Percentiles rank a stretch among this genome's conserved stretches.
Conservation (phyloP, 1,140 invertebrate genomes). For the Xylocopa sonorina region DNA sequence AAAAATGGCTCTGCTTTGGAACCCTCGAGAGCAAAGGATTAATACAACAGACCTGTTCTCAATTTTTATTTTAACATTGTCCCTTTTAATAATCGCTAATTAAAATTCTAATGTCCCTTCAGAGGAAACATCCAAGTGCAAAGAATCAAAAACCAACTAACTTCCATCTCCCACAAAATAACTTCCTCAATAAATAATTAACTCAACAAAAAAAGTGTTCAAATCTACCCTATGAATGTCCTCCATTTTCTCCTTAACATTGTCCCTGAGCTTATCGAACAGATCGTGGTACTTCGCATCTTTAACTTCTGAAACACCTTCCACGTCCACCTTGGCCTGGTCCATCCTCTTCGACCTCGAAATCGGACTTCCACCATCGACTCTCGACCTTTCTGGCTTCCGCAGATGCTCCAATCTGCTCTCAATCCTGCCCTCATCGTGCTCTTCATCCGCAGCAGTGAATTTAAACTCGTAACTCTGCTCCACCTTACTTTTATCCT, state of each 20-base stretch:
- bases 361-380: neutral
- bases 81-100: too few species aligned
- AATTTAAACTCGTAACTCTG: slow-evolving; percentile 45
- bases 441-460: neutral
- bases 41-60: too few species aligned
- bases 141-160: too few species aligned
- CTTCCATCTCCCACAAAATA: too few species aligned
- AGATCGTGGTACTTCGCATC: slow-evolving; percentile 74
- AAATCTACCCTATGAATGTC: slow-evolving; percentile 84
- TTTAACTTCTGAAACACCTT: slow-evolving; percentile 32
- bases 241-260: slow-evolving; percentile 83
- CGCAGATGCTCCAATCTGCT: slow-evolving; percentile 18
- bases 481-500: neutral
- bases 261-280: slow-evolving; percentile 83
- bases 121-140: too few species aligned
- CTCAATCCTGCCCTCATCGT: slow-evolving; percentile 43
- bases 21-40: too few species aligned
- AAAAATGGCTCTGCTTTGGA: too few species aligned
- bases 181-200: neutral
- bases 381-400: neutral
- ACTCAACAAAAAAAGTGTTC: slow-evolving; percentile 3
- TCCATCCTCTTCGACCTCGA: slow-evolving; percentile 24
- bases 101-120: too few species aligned
- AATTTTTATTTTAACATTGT: too few species aligned
- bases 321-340: neutral